Conservation (phyloP, 53 echinoderm and acorn worm genomes). For the Temnopleurus reevesii region DNA sequence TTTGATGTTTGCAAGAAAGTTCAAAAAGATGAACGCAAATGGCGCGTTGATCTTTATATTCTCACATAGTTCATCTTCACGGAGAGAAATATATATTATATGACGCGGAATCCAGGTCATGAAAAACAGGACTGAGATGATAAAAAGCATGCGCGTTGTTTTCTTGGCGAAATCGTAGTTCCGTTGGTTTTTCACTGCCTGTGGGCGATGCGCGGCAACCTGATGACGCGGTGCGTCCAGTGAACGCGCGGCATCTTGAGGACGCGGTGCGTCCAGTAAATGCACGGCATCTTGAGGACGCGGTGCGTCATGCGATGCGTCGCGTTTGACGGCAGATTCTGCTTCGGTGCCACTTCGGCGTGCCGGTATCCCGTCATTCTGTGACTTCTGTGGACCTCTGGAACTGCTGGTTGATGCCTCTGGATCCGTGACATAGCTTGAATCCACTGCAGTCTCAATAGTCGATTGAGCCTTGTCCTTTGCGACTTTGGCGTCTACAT, state of each 20-base stretch:
- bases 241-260: not conserved
- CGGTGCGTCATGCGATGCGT: not conserved
- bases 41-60: no score
- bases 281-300: not conserved
- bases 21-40: no score
- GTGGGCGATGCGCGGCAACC: not conserved
- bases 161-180: not conserved
- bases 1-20: no score
- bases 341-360: no score
- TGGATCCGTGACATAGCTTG: no score
- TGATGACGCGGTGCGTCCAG: not conserved
- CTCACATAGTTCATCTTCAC: no score
- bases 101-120: not conserved
- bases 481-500: not conserved
- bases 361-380: not conserved
- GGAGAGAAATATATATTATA: no score
- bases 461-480: not conserved
- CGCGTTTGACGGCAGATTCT: not conserved
- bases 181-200: not conserved
- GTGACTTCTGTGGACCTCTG: no score
- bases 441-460: not conserved
- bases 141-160: conserved; percentile 13
- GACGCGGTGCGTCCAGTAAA: not conserved
- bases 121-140: not conserved
- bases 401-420: no score